Evolutionary conservation across 2,113 vertebrate genomes (phyloP), one percentile per base, ranked within the genome.

Genomic region (Pterocles gutturalis): DNA sequence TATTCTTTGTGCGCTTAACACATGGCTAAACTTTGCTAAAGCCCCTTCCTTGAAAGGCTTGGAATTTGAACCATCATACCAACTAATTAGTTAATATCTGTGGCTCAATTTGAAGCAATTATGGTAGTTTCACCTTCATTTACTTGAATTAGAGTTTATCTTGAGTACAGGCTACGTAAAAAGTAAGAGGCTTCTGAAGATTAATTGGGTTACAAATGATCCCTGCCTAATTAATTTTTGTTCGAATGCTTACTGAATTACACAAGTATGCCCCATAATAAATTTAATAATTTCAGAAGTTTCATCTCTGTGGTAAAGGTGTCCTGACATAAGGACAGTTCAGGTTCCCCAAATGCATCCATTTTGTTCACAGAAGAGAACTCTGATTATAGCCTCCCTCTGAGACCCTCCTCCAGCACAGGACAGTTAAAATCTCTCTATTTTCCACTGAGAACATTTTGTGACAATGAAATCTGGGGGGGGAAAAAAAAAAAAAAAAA

Each of bases 261-360:
- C 67, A 66, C 13, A 41, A 25, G 34, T 43, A 49, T 62, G 43
- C 17, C 21, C 19, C 16, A 16, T 58, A 77, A 71, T 48, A 90
- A 90, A 92, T 64, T 82, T n/a, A 83, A 14, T 73, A 31, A 94
- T 72, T 81, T 75, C 89, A 81, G 92, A 90, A 86, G 90, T 89
- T 90, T 67, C 67, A 67, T 81, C 54, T 83, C 64, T 2, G 1
- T 90, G 55, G n/a, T 76, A 81, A 73, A 91, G 83, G 10, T 15
- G 11, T 13, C 46, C 66, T 58, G 19, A 60, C 29, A n/a, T 62
- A 73, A 89, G 34, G 48, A 90, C 48, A 60, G 54, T 38, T 87
- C 53, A 26, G 4, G 29, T 51, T 94, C 55, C 25, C 36, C 71
- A 81, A 90, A 73, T 67, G 22, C 62, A 83, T 76, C 66, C 54